phyloP scores from a whole-genome alignment of 2,797 vertebrate genomes.

The Clarias pachynema region DNA sequence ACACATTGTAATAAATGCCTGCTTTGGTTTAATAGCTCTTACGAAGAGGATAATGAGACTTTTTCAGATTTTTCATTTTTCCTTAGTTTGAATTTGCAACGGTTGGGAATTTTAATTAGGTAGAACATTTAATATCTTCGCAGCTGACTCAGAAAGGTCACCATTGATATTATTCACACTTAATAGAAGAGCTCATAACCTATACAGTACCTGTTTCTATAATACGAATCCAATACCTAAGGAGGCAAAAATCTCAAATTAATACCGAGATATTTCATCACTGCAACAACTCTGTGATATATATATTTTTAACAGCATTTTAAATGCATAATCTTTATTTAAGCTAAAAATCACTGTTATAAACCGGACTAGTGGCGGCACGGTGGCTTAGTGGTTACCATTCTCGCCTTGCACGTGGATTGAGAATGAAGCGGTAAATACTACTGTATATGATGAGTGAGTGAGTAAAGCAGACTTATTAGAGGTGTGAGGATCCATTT shows the following conservation, averaged over 20 bases:
- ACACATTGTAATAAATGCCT: not conserved
- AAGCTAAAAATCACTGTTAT: not conserved
- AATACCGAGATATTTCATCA: not conserved
- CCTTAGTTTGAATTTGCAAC: not conserved
- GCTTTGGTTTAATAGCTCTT: not conserved
- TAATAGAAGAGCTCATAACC: not conserved
- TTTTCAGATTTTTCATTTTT: not conserved
- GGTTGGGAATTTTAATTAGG: constrained; percentile 6
- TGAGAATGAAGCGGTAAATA: too few relatives aligned
- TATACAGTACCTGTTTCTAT: not conserved
- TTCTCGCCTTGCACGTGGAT: too few relatives aligned
- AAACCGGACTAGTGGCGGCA: not conserved
- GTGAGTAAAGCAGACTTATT: not conserved
- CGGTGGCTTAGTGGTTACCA: too few relatives aligned
- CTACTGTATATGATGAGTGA: too few relatives aligned
- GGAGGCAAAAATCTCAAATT: not conserved
- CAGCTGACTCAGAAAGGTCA: constrained; percentile 5
- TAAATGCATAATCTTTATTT: too few relatives aligned
- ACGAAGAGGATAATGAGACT: not conserved
- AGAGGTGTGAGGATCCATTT: not conserved
- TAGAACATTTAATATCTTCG: constrained; percentile 8
- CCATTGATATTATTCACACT: not conserved
- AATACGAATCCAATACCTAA: not conserved
- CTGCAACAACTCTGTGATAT: not conserved
- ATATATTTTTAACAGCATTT: too few relatives aligned